Evolutionary conservation across 2,888 invertebrate genomes (phyloP).

Genomic region (Eupeodes luniger): DNA sequence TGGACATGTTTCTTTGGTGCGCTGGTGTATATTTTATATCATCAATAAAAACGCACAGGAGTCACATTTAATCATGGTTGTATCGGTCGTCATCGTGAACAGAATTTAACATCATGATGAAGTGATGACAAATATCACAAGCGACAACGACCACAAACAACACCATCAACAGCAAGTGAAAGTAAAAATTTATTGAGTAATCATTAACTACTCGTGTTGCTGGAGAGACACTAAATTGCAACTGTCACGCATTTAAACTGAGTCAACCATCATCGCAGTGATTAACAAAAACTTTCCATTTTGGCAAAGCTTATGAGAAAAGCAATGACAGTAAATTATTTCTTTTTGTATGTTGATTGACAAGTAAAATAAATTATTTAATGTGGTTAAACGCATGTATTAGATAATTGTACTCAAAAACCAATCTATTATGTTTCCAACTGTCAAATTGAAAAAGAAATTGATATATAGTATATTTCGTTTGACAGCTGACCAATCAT

Average conservation of each 20-base stretch:
- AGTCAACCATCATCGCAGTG: constrained; percentile 19
- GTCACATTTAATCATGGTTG: background rate
- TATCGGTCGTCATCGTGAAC: background rate
- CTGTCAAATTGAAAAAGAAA: too few species aligned
- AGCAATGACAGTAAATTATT: background rate
- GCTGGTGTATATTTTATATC: constrained; percentile 17
- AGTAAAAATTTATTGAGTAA: constrained; percentile 62
- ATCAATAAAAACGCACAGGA: constrained; percentile 26
- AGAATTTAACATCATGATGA: background rate
- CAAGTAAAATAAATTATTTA: background rate
- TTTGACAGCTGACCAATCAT: too few species aligned
- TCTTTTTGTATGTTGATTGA: background rate
- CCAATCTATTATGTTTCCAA: too few species aligned
- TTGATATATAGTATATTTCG: too few species aligned
- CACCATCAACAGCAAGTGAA: constrained; percentile 34
- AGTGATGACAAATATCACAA: constrained; percentile 13
- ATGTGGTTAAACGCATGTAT: background rate
- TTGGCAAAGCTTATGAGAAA: constrained; percentile 18
- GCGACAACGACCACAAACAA: background rate
- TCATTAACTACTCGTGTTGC: constrained; percentile 30
- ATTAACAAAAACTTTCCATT: constrained; percentile 59
- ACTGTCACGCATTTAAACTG: constrained; percentile 52
- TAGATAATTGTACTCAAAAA: background rate
- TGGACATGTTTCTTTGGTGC: constrained; percentile 4
- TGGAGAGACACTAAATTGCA: constrained; percentile 8